These are phyloP conservation scores for Gobionotothen gibberifrons DNA, from an alignment of 2,797 vertebrate species.

Conservation along the genomic window DNA sequence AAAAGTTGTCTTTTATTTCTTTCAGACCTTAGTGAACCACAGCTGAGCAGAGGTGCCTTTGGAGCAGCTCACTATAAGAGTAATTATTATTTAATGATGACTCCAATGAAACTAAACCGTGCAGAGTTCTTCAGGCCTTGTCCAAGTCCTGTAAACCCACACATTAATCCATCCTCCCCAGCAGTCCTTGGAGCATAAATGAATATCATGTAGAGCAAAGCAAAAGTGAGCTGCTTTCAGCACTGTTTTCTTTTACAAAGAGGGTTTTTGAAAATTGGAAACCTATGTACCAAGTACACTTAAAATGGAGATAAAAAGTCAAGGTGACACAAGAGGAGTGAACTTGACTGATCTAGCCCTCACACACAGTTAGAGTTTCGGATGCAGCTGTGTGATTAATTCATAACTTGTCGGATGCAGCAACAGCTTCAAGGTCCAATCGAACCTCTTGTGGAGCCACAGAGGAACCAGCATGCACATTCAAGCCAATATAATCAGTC, in stretches of 20 bases:
- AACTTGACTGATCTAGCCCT: not conserved
- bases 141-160: slow-evolving; percentile 41
- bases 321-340: slow-evolving; percentile 1
- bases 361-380: not conserved
- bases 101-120: slow-evolving; percentile 33
- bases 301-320: slow-evolving; percentile 19
- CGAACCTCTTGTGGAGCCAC: slow-evolving; percentile 2
- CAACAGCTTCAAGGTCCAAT: not conserved
- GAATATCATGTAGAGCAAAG: slow-evolving; percentile 54
- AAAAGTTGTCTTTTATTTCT: slow-evolving; percentile 13
- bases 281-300: slow-evolving; percentile 45
- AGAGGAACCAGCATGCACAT: slow-evolving; percentile 24
- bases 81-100: slow-evolving; percentile 39
- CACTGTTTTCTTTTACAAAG: slow-evolving; percentile 44
- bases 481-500: slow-evolving; percentile 30
- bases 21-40: slow-evolving; percentile 14
- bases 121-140: slow-evolving; percentile 24
- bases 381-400: slow-evolving; percentile 8
- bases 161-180: slow-evolving; percentile 26
- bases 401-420: slow-evolving; percentile 11
- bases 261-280: slow-evolving; percentile 66
- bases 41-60: slow-evolving; percentile 21
- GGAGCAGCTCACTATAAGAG: slow-evolving; percentile 37
- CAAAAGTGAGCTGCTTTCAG: slow-evolving; percentile 42
- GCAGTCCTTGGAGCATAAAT: slow-evolving; percentile 59